phyloP scores from a whole-genome alignment of 1,140 invertebrate species.

The Papilio helenus region DNA sequence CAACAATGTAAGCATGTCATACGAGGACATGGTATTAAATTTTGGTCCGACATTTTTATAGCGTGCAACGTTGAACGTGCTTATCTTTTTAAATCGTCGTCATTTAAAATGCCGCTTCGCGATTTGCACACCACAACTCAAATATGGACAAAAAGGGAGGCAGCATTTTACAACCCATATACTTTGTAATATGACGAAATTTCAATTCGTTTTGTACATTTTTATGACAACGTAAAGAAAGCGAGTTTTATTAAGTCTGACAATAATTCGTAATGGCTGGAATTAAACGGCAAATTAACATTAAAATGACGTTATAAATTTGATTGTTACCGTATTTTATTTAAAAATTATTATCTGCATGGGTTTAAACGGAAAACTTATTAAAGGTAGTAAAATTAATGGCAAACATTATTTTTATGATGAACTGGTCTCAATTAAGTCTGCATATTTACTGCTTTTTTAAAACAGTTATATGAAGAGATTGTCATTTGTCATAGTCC shows the following conservation, averaged over 20 bases:
- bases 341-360: neutral
- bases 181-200: conserved; percentile 10
- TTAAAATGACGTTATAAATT: conserved; percentile 9
- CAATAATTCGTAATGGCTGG: conserved; percentile 17
- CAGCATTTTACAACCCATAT: conserved; percentile 24
- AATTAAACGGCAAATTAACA: conserved; percentile 21
- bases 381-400: conserved; percentile 14
- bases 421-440: neutral
- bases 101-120: conserved; percentile 26
- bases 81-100: conserved; percentile 7
- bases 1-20: neutral
- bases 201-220: conserved; percentile 23
- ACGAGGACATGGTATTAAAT: neutral
- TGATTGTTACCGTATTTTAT: neutral
- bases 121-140: conserved; percentile 21
- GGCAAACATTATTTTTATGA: neutral
- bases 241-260: conserved; percentile 15
- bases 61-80: conserved; percentile 25
- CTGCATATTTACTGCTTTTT: too few species aligned
- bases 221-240: conserved; percentile 34
- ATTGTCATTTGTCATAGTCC: too few species aligned
- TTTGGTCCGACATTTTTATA: conserved; percentile 32
- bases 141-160: conserved; percentile 32
- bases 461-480: too few species aligned
- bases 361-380: neutral